Evolutionary conservation across 2,797 vertebrate genomes (phyloP).

Genomic region (Tragelaphus oryx): DNA sequence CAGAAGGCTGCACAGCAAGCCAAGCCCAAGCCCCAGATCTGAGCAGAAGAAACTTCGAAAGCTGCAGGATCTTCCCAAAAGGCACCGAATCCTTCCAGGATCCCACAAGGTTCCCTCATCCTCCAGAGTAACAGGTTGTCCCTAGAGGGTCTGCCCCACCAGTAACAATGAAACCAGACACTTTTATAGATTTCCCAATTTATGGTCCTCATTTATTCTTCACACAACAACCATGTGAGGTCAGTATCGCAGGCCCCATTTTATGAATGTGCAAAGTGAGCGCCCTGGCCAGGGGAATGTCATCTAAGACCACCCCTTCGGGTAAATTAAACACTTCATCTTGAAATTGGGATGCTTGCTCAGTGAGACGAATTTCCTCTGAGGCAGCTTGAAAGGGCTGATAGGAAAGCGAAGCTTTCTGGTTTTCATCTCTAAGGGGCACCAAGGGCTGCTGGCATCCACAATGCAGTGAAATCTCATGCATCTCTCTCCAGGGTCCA

Average conservation of each 20-base stretch:
- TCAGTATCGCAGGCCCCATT: not conserved
- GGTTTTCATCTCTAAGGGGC: not conserved
- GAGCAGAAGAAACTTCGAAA: not conserved
- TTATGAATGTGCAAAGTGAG: conserved; percentile 4
- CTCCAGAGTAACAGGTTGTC: not conserved
- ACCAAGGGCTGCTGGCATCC: not conserved
- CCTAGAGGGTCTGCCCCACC: not conserved
- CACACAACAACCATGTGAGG: not conserved
- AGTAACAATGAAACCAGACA: not conserved
- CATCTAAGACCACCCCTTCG: not conserved
- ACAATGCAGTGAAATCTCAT: not conserved
- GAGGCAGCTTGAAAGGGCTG: not conserved
- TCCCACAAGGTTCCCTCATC: not conserved
- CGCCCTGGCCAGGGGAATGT: not conserved
- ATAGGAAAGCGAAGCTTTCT: not conserved
- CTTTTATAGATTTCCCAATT: not conserved
- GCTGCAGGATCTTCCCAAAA: not conserved
- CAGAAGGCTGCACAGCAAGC: not conserved
- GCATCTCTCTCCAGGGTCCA: not conserved
- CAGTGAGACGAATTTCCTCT: not conserved
- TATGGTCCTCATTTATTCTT: not conserved
- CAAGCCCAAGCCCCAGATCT: not conserved
- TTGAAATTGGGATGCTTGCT: not conserved
- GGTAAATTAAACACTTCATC: not conserved
- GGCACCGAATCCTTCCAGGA: not conserved